These are phyloP conservation scores for Argynnis bischoffii DNA, from an alignment of 2,888 invertebrate genomes.

Conservation along the genomic window DNA sequence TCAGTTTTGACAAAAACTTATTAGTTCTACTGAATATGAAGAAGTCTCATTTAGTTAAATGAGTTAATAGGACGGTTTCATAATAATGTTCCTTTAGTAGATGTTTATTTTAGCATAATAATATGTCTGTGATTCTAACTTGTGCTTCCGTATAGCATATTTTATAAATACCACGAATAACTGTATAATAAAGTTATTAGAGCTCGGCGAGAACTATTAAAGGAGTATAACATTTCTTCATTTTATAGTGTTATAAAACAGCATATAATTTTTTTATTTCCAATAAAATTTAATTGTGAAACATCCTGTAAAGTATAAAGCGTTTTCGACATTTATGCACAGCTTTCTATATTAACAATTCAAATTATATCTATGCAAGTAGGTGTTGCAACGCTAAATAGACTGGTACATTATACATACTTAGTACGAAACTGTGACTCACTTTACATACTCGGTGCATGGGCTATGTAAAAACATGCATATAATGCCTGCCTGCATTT, in stretches of 20 bases:
- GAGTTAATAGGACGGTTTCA: not conserved
- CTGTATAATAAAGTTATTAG: no score
- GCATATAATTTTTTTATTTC: no score
- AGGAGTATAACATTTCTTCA: no score
- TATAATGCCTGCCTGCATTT: conserved; percentile 26
- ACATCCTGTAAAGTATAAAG: not conserved
- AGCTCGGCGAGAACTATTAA: no score
- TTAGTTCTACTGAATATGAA: conserved; percentile 21
- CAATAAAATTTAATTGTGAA: no score
- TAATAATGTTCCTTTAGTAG: not conserved
- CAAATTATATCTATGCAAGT: conserved; percentile 23
- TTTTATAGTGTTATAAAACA: no score
- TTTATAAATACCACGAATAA: no score
- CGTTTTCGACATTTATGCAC: not conserved
- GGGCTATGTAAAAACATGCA: conserved; percentile 31
- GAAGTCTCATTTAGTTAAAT: not conserved
- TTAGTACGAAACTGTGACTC: conserved; percentile 31
- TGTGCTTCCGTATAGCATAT: no score
- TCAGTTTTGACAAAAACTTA: conserved; percentile 34
- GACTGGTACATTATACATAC: conserved; percentile 27
- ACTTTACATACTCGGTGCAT: conserved; percentile 33
- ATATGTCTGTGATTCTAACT: no score
- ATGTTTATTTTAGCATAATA: no score
- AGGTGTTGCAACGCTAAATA: conserved; percentile 25
- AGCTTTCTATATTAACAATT: conserved; percentile 20